Conservation (phyloP, 2,888 invertebrate species). For the Watsonalla cultraria region DNA sequence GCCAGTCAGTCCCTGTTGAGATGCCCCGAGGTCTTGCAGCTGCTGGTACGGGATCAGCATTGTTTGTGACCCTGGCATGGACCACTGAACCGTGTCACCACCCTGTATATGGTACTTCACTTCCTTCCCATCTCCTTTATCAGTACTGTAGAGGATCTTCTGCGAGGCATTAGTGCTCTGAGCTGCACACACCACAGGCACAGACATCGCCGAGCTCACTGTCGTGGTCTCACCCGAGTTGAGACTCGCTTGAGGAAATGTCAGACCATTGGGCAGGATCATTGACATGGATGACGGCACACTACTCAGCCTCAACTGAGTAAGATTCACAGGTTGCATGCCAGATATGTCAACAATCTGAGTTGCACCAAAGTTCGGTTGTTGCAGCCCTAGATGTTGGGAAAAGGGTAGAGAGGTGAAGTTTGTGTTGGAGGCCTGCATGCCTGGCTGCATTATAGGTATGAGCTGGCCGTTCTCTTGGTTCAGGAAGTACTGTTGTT, state of each 20-base stretch:
- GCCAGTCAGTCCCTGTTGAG: slow-evolving; percentile 55
- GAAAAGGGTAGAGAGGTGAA: slow-evolving; percentile 63
- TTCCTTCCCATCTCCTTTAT: slow-evolving; percentile 69
- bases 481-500: slow-evolving; percentile 64
- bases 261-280: slow-evolving; percentile 63
- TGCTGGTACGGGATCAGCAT: slow-evolving; percentile 74
- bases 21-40: slow-evolving; percentile 58
- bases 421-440: slow-evolving; percentile 66
- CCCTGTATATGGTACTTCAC: slow-evolving; percentile 71
- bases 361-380: slow-evolving; percentile 60
- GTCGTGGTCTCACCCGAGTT: slow-evolving; percentile 63
- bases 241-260: slow-evolving; percentile 63
- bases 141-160: slow-evolving; percentile 67
- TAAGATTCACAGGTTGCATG: slow-evolving; percentile 71
- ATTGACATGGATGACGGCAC: slow-evolving; percentile 73
- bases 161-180: slow-evolving; percentile 64
- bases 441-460: slow-evolving; percentile 69
- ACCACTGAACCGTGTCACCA: slow-evolving; percentile 65
- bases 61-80: slow-evolving; percentile 67
- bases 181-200: slow-evolving; percentile 71
- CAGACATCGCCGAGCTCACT: slow-evolving; percentile 62
- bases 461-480: slow-evolving; percentile 72
- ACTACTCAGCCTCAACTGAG: slow-evolving; percentile 62
- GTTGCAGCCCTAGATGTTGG: slow-evolving; percentile 58
- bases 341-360: slow-evolving; percentile 66